These are phyloP conservation scores for Pollenia angustigena DNA, from an alignment of 2,888 invertebrate genomes.

Conservation along the genomic window DNA sequence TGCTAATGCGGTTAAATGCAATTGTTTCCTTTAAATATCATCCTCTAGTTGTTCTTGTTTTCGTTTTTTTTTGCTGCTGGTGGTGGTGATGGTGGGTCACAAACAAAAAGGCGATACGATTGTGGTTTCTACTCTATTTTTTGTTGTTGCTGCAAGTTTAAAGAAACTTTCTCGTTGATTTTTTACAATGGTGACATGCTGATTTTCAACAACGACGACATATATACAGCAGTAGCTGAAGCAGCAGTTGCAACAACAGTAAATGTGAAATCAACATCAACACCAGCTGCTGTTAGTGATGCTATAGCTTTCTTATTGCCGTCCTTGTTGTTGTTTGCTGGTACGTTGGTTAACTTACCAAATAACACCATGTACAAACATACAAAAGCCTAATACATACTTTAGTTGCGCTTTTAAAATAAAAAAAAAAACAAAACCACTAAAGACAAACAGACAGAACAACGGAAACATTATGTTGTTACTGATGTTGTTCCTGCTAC, in stretches of 20 bases:
- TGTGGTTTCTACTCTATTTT: conserved; percentile 57
- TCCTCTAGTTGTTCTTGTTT: conserved; percentile 43
- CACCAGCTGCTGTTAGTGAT: conserved; percentile 68
- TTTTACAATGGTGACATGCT: conserved; percentile 68
- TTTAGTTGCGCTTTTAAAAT: conserved; percentile 52
- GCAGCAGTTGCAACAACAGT: conserved; percentile 58
- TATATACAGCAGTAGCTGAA: conserved; percentile 52
- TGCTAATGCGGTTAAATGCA: conserved; percentile 58
- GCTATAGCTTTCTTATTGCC: conserved; percentile 41
- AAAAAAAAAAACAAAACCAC: not conserved
- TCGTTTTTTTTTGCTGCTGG: conserved; percentile 18
- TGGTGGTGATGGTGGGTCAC: conserved; percentile 57
- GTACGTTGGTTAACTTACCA: conserved; percentile 65
- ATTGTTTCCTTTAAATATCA: conserved; percentile 60
- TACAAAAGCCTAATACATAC: conserved; percentile 53
- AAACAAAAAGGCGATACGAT: conserved; percentile 60
- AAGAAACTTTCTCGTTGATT: conserved; percentile 67
- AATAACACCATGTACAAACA: conserved; percentile 59
- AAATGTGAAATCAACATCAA: conserved; percentile 67
- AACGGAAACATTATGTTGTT: conserved; percentile 64
- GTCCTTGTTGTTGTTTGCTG: conserved; percentile 29
- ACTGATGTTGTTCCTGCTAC: conserved; percentile 73
- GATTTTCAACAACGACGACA: conserved; percentile 55
- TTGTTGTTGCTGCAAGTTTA: conserved; percentile 8
- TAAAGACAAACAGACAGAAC: conserved; percentile 25